Percentiles rank a stretch among this genome's conserved stretches.
Evolutionary conservation across 2,113 vertebrate genomes (phyloP).

Genomic region (Silurus meridionalis): DNA sequence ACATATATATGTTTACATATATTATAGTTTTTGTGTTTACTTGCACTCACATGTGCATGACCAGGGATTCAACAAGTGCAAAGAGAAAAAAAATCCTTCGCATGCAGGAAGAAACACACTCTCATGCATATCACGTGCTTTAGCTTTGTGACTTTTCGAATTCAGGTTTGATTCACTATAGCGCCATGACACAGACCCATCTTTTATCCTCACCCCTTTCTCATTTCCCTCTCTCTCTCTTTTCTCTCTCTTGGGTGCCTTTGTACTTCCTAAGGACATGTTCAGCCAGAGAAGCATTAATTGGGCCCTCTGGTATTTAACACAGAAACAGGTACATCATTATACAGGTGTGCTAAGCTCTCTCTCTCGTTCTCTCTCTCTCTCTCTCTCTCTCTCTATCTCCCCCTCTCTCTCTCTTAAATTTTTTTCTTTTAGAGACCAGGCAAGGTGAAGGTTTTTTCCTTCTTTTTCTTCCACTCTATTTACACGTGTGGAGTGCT

Average conservation of each 20-base stretch:
- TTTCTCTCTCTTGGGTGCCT: constrained; percentile 7
- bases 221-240: background rate
- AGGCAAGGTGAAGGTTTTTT: background rate
- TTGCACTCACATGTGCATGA: background rate
- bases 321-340: constrained; percentile 60
- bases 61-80: background rate
- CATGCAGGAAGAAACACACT: background rate
- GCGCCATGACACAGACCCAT: background rate
- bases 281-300: constrained; percentile 66
- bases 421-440: background rate
- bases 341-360: constrained; percentile 37
- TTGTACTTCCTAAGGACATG: constrained; percentile 46
- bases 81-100: background rate
- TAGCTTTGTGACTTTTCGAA: background rate
- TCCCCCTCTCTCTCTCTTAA: background rate
- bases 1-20: too few species aligned
- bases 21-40: too few species aligned
- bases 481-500: constrained; percentile 35
- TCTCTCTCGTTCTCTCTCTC: background rate
- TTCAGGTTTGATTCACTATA: background rate
- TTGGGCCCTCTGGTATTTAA: constrained; percentile 65
- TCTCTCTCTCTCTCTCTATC: background rate
- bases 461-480: background rate
- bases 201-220: background rate
- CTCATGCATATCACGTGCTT: background rate